Base-by-base conservation (phyloP, 2,113 vertebrate species). In the Uria lomvia region DNA sequence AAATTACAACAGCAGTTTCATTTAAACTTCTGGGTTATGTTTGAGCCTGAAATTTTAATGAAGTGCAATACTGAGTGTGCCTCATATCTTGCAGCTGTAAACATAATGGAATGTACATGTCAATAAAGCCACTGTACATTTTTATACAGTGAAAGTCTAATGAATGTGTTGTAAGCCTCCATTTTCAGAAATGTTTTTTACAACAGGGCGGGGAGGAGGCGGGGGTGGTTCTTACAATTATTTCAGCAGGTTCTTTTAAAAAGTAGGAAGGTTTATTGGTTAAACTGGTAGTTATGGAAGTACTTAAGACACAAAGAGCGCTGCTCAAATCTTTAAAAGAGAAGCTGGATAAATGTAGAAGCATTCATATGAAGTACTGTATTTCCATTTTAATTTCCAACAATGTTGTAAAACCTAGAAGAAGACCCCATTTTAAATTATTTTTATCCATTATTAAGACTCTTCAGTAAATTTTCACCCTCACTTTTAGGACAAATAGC, bases 51-150 rank as follows among this genome's bases (percentile, higher is more conserved):
- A 99, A 98, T 99, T 99, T 99, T 99, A 99, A 99, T 99, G 99
- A 99, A 99, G 99, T 99, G 99, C 99, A 99, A 99, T 99, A 99
- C 99, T 99, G 99, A 99, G 99, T 99, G 99, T 99, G 99, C 99
- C 99, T 99, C 99, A 99, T 99, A 99, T 99, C 99, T 99, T 98
- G 99, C 99, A 99, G 99, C 98, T 99, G 99, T 99, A 99, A 99
- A 99, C 99, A 98, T 99, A 98, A 99, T 99, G 99, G 99, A 99
- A 99, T 99, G 99, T 99, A 98, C 98, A 99, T 99, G 99, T 99
- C 99, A 99, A 99, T 99, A 99, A 99, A 99, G 98, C 99, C 99
- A 99, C 99, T 99, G 99, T 99, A 99, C 99, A 99, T 99, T 99
- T 99, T 99, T 99, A 99, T 99, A 99, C 99, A 99, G 99, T 99